Conservation (phyloP, 2,888 invertebrate species). For the Gerosis bhagava region DNA sequence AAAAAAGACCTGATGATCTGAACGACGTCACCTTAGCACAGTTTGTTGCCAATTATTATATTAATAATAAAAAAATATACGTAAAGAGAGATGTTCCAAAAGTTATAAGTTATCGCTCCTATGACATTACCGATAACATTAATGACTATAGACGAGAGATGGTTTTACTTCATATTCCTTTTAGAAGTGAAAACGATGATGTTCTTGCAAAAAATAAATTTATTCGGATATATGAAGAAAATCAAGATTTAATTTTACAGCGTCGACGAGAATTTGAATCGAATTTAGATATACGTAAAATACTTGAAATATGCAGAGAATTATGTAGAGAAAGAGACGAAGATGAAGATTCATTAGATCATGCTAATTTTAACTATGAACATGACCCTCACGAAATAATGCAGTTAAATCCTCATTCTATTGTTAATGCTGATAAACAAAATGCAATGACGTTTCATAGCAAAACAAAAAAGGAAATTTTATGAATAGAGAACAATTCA, state of each 20-base stretch:
- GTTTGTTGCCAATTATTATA: slow-evolving; percentile 47
- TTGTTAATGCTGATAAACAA: too few relatives aligned
- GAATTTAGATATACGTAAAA: slow-evolving; percentile 45
- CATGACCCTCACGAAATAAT: neutral
- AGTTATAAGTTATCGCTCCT: slow-evolving; percentile 49
- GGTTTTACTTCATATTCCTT: slow-evolving; percentile 49
- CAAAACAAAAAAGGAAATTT: too few relatives aligned
- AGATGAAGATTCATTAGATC: slow-evolving; percentile 3
- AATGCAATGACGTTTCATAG: too few relatives aligned
- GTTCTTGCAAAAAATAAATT: slow-evolving; percentile 35
- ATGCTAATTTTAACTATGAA: neutral
- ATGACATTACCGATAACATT: slow-evolving; percentile 45
- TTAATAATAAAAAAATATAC: slow-evolving; percentile 35
- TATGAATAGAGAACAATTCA: too few relatives aligned
- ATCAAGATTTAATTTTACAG: slow-evolving; percentile 40
- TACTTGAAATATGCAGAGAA: slow-evolving; percentile 31
- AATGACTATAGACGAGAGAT: slow-evolving; percentile 51
- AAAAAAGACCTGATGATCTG: slow-evolving; percentile 48
- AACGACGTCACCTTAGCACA: slow-evolving; percentile 44
- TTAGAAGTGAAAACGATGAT: slow-evolving; percentile 48
- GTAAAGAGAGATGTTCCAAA: slow-evolving; percentile 36
- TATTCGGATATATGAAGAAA: slow-evolving; percentile 40
- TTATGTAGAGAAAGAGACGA: slow-evolving; percentile 2
- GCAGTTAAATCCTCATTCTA: neutral
- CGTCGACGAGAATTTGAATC: slow-evolving; percentile 43